These are phyloP conservation scores for Pomatostomus ruficeps DNA, from an alignment of 2,113 vertebrate genomes.

Conservation along the genomic window DNA sequence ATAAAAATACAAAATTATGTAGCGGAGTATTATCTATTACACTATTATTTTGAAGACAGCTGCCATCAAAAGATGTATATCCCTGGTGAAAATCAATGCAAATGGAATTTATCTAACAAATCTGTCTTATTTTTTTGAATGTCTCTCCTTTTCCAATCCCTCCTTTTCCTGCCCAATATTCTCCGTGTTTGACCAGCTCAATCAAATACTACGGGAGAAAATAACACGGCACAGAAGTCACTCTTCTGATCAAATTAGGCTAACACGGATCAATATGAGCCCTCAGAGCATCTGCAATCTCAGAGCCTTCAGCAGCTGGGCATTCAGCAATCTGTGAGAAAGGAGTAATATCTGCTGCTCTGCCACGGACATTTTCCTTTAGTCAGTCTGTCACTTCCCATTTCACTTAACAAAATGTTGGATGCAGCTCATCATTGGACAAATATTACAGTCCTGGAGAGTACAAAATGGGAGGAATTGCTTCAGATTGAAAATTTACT, in stretches of 20 bases:
- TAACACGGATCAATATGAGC: constrained; percentile 71
- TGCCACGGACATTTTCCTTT: constrained; percentile 77
- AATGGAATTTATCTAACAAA: neutral
- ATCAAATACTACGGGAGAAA: constrained; percentile 45
- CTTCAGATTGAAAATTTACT: constrained; percentile 32
- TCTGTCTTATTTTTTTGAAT: neutral
- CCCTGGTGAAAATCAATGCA: neutral
- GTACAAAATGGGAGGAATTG: constrained; percentile 50
- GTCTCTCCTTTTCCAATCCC: neutral
- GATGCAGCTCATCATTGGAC: constrained; percentile 71
- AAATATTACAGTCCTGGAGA: constrained; percentile 66
- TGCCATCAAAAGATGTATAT: constrained; percentile 6
- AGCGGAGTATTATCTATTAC: neutral
- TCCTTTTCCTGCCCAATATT: neutral
- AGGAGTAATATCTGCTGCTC: constrained; percentile 74
- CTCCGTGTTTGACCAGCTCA: constrained; percentile 8
- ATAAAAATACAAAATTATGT: neutral
- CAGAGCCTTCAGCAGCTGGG: constrained; percentile 46
- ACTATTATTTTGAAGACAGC: constrained; percentile 12
- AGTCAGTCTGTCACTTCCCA: constrained; percentile 88
- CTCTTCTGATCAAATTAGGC: constrained; percentile 73
- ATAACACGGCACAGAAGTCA: constrained; percentile 34
- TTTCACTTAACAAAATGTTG: constrained; percentile 81
- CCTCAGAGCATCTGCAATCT: constrained; percentile 29
- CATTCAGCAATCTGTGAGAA: constrained; percentile 65